phyloP scores from a whole-genome alignment of 1,140 invertebrate genomes.

The Leptestheria dahalacensis region DNA sequence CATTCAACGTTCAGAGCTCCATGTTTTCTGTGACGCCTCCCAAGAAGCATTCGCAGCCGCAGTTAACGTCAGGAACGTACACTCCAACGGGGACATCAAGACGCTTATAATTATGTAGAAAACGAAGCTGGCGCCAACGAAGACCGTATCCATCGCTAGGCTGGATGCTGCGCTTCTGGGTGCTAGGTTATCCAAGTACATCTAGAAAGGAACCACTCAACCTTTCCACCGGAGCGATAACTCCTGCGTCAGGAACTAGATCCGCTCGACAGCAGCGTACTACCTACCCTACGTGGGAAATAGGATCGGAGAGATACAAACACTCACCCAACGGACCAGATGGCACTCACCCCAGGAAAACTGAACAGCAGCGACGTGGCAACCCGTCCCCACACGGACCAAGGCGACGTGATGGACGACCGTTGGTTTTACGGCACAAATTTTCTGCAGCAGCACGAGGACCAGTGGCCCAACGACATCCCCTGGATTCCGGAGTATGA shows the following conservation, averaged over 20 bases:
- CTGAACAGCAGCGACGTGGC: not conserved
- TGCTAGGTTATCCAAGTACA: slow-evolving; percentile 19
- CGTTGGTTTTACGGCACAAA: not conserved
- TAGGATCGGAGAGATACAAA: slow-evolving; percentile 5
- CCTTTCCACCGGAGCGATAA: slow-evolving; percentile 18
- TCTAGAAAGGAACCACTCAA: not conserved
- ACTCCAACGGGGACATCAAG: not conserved
- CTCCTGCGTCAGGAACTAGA: not conserved
- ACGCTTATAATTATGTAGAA: slow-evolving; percentile 14
- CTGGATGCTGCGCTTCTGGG: slow-evolving; percentile 27
- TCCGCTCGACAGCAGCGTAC: not conserved
- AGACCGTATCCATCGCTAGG: not conserved
- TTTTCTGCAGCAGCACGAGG: not conserved
- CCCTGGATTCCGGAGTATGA: not conserved
- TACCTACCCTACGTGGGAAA: slow-evolving; percentile 1
- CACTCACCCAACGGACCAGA: not conserved
- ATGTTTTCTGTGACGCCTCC: slow-evolving; percentile 16
- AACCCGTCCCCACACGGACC: not conserved
- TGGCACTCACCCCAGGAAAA: not conserved
- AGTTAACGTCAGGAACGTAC: not conserved
- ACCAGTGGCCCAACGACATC: not conserved
- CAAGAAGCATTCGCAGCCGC: slow-evolving; percentile 15
- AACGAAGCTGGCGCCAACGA: slow-evolving; percentile 14
- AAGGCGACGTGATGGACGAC: not conserved
- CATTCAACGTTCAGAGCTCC: slow-evolving; percentile 6